A percentile compares a stretch with the other conserved stretches of the same genome.
Conservation (phyloP, 2,888 invertebrate species). For the Meghimatium bilineatum region DNA sequence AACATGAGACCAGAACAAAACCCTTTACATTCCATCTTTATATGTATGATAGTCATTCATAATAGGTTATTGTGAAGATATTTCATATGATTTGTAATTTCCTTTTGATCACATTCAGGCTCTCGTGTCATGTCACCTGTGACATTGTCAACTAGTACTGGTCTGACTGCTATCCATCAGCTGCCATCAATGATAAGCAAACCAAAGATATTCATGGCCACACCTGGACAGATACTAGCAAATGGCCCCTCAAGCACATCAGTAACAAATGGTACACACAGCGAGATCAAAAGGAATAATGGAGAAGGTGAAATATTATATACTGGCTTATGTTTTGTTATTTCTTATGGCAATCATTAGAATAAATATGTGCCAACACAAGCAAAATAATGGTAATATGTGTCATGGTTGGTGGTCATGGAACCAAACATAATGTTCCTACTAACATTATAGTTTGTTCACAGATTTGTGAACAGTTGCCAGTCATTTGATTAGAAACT, state of each 20-base stretch:
- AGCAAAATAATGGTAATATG: no score
- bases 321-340: background rate
- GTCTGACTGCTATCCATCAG: constrained; percentile 66
- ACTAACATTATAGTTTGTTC: no score
- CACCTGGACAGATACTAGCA: constrained; percentile 61
- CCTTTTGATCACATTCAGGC: constrained; percentile 54
- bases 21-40: no score
- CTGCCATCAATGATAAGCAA: constrained; percentile 72
- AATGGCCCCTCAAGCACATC: constrained; percentile 64
- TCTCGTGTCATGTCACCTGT: constrained; percentile 68
- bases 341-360: background rate
- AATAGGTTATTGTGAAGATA: no score
- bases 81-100: background rate
- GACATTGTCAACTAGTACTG: constrained; percentile 53
- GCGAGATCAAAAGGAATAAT: constrained; percentile 57
- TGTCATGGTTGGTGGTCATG: no score
- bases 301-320: constrained; percentile 46
- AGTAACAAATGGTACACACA: constrained; percentile 68
- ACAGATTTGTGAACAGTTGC: no score
- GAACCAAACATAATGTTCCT: no score
- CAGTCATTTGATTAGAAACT: no score
- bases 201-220: constrained; percentile 70
- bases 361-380: background rate
- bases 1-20: no score
- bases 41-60: no score